phyloP scores from a whole-genome alignment of 2,113 vertebrate species.

The Colistium nudipinnis region DNA sequence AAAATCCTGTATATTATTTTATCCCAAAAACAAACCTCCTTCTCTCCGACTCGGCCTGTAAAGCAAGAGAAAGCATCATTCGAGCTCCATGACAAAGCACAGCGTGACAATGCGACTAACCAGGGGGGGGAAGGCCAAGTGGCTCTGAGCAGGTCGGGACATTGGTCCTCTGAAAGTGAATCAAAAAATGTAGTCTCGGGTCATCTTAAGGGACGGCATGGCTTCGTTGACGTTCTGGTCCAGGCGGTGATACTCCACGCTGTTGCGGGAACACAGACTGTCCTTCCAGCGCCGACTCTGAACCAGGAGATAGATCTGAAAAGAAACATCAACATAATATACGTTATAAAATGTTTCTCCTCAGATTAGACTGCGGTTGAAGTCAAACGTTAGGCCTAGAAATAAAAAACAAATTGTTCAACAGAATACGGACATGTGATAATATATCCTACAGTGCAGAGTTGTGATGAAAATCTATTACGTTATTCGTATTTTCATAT shows the following conservation, averaged over 20 bases:
- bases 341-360: neutral
- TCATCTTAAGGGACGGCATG: conserved; percentile 97
- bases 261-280: conserved; percentile 89
- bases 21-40: conserved; percentile 1
- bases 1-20: neutral
- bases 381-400: neutral
- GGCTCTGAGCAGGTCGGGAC: conserved; percentile 22
- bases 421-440: neutral
- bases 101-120: conserved; percentile 5
- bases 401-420: neutral
- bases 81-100: conserved; percentile 37
- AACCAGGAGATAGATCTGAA: conserved; percentile 90
- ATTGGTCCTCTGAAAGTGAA: conserved; percentile 12
- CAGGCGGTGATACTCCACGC: conserved; percentile 91
- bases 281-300: conserved; percentile 95
- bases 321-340: neutral
- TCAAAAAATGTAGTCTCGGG: conserved; percentile 94
- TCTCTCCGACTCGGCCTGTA: conserved; percentile 8
- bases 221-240: conserved; percentile 96
- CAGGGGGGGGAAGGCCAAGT: conserved; percentile 12
- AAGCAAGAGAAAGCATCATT: conserved; percentile 40
- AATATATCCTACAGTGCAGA: neutral
- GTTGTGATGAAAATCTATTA: too few species aligned
- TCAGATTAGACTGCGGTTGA: neutral
- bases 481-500: too few species aligned